Conservation (phyloP, 2,888 invertebrate genomes). For the Drosophila sordidapex region DNA sequence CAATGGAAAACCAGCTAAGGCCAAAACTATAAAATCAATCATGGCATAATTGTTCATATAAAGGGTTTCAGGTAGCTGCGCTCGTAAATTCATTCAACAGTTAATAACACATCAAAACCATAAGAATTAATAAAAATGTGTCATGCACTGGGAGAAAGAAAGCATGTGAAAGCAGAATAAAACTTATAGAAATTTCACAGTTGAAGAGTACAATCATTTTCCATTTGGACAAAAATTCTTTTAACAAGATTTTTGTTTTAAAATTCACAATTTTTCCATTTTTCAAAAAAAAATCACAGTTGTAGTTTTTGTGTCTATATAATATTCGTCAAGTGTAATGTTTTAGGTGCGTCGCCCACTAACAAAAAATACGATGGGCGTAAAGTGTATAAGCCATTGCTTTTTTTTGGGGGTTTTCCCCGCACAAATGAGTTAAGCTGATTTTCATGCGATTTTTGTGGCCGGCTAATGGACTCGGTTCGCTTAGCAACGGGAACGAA, state of each 20-base stretch:
- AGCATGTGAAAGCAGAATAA: not conserved
- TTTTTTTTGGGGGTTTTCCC: slow-evolving; percentile 31
- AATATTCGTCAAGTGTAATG: slow-evolving; percentile 4
- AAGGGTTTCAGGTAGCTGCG: slow-evolving; percentile 31
- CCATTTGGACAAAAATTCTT: not conserved
- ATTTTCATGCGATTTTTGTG: slow-evolving; percentile 62
- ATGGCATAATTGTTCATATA: not conserved
- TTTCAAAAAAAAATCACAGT: not conserved
- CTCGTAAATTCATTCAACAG: slow-evolving; percentile 8
- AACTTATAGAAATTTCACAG: not conserved
- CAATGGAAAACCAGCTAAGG: not conserved
- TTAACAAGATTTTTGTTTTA: not conserved
- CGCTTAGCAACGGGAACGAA: slow-evolving; percentile 43
- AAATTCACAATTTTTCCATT: not conserved
- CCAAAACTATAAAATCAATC: slow-evolving; percentile 1
- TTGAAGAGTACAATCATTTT: not conserved
- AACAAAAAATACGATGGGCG: slow-evolving; percentile 9
- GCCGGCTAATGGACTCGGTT: slow-evolving; percentile 44
- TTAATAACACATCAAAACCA: slow-evolving; percentile 3
- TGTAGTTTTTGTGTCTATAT: not conserved
- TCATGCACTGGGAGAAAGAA: not conserved
- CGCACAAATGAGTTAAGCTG: slow-evolving; percentile 72
- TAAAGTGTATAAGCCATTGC: slow-evolving; percentile 49
- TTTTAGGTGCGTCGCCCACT: slow-evolving; percentile 23
- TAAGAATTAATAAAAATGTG: not conserved